These are phyloP conservation scores for Dryomyza anilis DNA, from an alignment of 2,888 invertebrate species.

Conservation along the genomic window DNA sequence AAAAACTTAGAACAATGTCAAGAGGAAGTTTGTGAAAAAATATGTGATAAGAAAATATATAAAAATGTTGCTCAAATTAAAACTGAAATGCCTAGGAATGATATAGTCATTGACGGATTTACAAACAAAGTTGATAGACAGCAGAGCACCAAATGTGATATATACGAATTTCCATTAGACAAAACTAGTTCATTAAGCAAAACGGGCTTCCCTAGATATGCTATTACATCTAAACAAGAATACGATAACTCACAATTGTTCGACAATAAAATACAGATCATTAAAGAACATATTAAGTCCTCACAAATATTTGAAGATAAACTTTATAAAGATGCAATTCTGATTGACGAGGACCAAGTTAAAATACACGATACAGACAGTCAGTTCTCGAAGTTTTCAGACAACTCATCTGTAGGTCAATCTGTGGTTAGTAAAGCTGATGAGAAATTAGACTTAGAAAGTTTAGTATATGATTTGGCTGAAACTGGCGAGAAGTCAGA, in stretches of 20 bases:
- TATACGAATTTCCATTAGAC: conserved; percentile 42
- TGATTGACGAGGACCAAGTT: no score
- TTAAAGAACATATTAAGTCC: conserved; percentile 2
- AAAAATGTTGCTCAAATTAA: conserved; percentile 40
- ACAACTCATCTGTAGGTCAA: no score
- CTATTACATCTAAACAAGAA: not conserved
- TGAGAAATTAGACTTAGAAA: no score
- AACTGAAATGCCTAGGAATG: no score
- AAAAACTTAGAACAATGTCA: not conserved
- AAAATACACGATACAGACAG: no score
- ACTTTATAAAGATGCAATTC: not conserved
- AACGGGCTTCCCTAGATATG: conserved; percentile 37
- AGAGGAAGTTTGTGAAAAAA: conserved; percentile 50
- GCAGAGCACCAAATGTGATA: conserved; percentile 42
- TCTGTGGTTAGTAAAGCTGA: no score
- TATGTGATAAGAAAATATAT: conserved; percentile 46
- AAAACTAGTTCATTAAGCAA: conserved; percentile 26
- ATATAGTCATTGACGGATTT: conserved; percentile 3
- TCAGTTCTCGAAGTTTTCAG: no score
- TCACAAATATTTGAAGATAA: not conserved
- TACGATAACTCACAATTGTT: not conserved
- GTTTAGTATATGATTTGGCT: not conserved
- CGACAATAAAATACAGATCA: not conserved
- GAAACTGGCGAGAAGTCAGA: not conserved
- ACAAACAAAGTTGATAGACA: conserved; percentile 27